A percentile compares a stretch with the other conserved stretches of the same genome.
phyloP scores from a whole-genome alignment of 2,888 invertebrate species.

The Melanchra persicariae region DNA sequence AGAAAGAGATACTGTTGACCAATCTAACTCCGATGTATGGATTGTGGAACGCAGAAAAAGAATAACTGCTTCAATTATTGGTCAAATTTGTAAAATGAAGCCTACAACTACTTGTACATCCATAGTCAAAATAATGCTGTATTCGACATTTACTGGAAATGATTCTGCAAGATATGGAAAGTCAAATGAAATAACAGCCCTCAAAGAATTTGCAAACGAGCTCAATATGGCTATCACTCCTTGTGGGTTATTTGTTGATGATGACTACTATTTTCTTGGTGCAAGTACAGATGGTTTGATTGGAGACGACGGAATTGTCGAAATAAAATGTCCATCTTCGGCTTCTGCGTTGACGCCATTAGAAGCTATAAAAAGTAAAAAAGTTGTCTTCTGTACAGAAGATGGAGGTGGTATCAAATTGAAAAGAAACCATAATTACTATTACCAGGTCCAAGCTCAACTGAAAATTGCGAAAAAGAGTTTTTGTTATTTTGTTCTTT shows the following conservation, averaged over 20 bases:
- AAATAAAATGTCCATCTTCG: constrained; percentile 6
- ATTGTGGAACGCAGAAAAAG: constrained; percentile 7
- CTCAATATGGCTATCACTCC: constrained; percentile 7
- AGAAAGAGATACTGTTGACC: constrained; percentile 6
- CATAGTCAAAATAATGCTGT: background rate
- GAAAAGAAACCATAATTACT: constrained; percentile 1
- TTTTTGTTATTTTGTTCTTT: constrained; percentile 4
- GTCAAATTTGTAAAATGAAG: constrained; percentile 9
- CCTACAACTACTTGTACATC: background rate
- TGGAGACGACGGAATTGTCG: constrained; percentile 2
- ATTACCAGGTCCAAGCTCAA: constrained; percentile 6
- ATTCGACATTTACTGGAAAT: constrained; percentile 12
- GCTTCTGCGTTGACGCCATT: constrained; percentile 1
- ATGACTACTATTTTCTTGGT: background rate
- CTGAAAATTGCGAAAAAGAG: background rate
- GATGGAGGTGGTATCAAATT: background rate
- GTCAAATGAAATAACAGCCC: constrained; percentile 5
- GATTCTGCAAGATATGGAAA: constrained; percentile 12
- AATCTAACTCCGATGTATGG: constrained; percentile 6
- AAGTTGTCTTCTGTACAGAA: constrained; percentile 3
- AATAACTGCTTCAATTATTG: constrained; percentile 5
- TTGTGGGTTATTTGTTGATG: constrained; percentile 10
- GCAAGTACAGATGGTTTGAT: constrained; percentile 13
- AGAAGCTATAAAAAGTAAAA: constrained; percentile 8
- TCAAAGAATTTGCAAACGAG: background rate